Conservation (phyloP, 2,888 invertebrate genomes). For the Clostera curtula region DNA sequence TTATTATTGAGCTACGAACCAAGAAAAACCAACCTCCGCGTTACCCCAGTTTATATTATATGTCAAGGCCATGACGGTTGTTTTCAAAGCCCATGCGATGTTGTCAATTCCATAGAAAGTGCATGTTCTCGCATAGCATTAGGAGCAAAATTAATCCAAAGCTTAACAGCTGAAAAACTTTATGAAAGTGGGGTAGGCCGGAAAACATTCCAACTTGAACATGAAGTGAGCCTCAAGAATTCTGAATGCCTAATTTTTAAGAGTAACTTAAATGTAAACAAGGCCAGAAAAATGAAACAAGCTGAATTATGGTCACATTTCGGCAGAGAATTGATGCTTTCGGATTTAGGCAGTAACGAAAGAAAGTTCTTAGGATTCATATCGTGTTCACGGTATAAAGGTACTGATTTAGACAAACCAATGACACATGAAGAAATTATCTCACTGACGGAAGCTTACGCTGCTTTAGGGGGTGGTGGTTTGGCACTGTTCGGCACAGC, state of each 20-base stretch:
- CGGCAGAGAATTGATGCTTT: conserved; percentile 88
- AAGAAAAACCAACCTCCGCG: conserved; percentile 74
- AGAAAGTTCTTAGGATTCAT: conserved; percentile 93
- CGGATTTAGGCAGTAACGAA: conserved; percentile 76
- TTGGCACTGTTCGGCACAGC: conserved; percentile 93
- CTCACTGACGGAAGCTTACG: conserved; percentile 84
- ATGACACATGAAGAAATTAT: conserved; percentile 81
- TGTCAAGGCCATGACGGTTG: conserved; percentile 86
- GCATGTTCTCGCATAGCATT: conserved; percentile 85
- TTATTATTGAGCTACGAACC: conserved; percentile 75
- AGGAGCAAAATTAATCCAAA: conserved; percentile 87
- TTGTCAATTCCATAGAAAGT: conserved; percentile 79
- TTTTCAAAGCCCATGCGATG: conserved; percentile 80
- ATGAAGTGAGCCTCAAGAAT: conserved; percentile 71
- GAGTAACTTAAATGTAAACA: conserved; percentile 80
- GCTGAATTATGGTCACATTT: conserved; percentile 89
- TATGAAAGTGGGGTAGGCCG: conserved; percentile 84
- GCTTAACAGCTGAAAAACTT: conserved; percentile 90
- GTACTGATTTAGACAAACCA: conserved; percentile 74
- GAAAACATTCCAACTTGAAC: conserved; percentile 88
- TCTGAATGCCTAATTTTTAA: conserved; percentile 83
- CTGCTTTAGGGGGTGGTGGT: conserved; percentile 94
- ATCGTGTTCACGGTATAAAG: conserved; percentile 88
- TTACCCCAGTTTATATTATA: conserved; percentile 88
- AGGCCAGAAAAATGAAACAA: conserved; percentile 83